Base-by-base conservation (phyloP, 1,140 invertebrate genomes). In the Drosophila lacertosa region DNA sequence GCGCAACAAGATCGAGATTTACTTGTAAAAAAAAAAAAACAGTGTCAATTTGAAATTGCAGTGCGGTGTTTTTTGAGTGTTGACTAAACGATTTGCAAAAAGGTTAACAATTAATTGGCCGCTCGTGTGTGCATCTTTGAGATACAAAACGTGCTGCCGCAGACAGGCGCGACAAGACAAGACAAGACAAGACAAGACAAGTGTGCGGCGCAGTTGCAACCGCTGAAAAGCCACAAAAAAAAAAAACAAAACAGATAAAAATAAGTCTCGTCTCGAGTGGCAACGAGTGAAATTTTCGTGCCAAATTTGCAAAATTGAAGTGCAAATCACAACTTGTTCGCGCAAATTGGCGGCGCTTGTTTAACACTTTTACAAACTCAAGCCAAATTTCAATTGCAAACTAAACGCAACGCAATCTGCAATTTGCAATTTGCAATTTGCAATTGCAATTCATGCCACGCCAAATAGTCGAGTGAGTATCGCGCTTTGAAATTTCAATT, bases 401-500 rank as follows among this genome's bases (percentile, higher is more conserved):
- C 58, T 1, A 40, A 39, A 16, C 18, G 53, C 53, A 24, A 55
- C 20, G 9, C 47, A 35, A 39, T 67, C 20, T 13, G 39, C n/a
- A 77, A 55, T 33, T 44, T 59, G 57, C 33, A 72, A 77, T 50
- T n/a, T n/a, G n/a, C n/a, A n/a, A n/a, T n/a, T n/a, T 72, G 73
- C 77, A 76, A 67, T 68, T 82, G 68, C 73, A 84, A 86, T 84
- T 81, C 77, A 81, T 77, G 74, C 45, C 68, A 59, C 74, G 63
- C 54, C 77, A 64, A 74, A 72, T 62, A 58, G 47, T 64, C 66
- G 69, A 65, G 81, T 83, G 51, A 83, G 75, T 83, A 84, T 80
- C 66, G 50, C 32, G 75, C 66, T n/a, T n/a, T n/a, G n/a, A 44
- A 24, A 62, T 42, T 69, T 50, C 58, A 50, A 63, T 86, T 84